A percentile compares a stretch with the other conserved stretches of the same genome.
Conservation (phyloP, 2,888 invertebrate genomes). For the Chrysotoxum bicinctum region DNA sequence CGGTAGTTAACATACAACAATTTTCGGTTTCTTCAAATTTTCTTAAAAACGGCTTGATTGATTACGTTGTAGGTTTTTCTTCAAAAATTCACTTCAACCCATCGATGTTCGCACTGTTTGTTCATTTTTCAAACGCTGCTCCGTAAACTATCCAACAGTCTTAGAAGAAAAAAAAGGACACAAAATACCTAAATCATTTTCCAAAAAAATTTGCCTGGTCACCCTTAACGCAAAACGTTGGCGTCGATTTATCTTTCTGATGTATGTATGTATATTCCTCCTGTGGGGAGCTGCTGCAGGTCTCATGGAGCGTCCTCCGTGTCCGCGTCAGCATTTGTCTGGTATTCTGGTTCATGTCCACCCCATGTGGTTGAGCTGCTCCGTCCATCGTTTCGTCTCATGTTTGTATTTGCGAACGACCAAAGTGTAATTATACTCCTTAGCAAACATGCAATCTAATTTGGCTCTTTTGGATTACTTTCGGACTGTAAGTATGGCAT, state of each 20-base stretch:
- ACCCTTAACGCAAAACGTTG: conserved; percentile 37
- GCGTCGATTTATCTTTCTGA: conserved; percentile 30
- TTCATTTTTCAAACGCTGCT: too few relatives aligned
- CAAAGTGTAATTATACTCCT: conserved; percentile 61
- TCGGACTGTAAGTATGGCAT: background rate
- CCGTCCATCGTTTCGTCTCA: conserved; percentile 22
- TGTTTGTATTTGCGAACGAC: conserved; percentile 26
- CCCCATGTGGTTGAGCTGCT: conserved; percentile 60
- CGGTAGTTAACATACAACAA: too few relatives aligned
- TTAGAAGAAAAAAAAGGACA: too few relatives aligned
- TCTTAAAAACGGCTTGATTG: too few relatives aligned
- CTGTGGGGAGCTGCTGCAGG: conserved; percentile 35
- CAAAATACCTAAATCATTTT: too few relatives aligned
- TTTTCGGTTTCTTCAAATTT: too few relatives aligned
- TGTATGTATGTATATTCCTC: conserved; percentile 2
- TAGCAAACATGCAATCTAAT: conserved; percentile 63
- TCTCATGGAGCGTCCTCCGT: conserved; percentile 19
- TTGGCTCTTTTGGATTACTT: conserved; percentile 32
- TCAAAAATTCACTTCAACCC: too few relatives aligned
- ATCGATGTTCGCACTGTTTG: too few relatives aligned
- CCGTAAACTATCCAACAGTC: too few relatives aligned
- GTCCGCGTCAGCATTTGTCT: conserved; percentile 33
- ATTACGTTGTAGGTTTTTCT: too few relatives aligned
- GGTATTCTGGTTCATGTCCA: conserved; percentile 65
- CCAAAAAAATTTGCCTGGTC: too few relatives aligned